Evolutionary conservation across 1,140 invertebrate genomes (phyloP), one percentile per base, ranked within the genome.

Genomic region (Drosophila suzukii): DNA sequence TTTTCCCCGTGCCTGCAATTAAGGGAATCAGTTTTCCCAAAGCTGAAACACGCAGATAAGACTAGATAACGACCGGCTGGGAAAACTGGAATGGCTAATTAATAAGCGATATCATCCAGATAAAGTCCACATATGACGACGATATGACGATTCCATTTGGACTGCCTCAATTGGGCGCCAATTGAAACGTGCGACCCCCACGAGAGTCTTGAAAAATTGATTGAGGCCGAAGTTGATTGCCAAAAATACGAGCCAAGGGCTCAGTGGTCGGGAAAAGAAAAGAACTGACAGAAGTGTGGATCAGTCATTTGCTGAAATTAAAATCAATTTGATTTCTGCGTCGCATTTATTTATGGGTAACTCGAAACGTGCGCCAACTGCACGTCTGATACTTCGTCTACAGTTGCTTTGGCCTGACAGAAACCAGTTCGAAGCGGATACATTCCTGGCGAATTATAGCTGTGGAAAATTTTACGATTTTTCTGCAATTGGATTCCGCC

Each of bases 251-350:
- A 43, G 6, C 46, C 73, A 73, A 79, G 71, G 67, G 74, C 56
- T 34, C 24, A 49, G 30, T 27, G 20, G 20, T 20, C 20, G 20
- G 20, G 20, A 20, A 20, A 20, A 20, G 20, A 20, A 38, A 13
- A 12, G 15, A 38, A 53, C 46, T 11, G 36, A 15, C n/a, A 20
- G 27, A 30, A 57, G 51, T 63, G 36, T 36, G 36, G 53, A 74
- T 54, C 46, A 74, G 34, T 70, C 65, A 70, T 68, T 71, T 71
- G 67, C 58, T 79, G 57, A 73, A 85, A 86, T 86, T 88, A 51
- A 83, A 88, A 83, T 79, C 83, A 88, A 88, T 88, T 88, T 88
- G 66, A 62, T 77, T 60, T 76, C 72, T 88, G 70, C 78, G 70
- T 65, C 83, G 83, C 70, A 81, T 75, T 86, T 82, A 88, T 66